Evolutionary conservation across 2,113 vertebrate species (phyloP), one percentile per base, ranked within the genome.

Genomic region (Turdus rufiventris): DNA sequence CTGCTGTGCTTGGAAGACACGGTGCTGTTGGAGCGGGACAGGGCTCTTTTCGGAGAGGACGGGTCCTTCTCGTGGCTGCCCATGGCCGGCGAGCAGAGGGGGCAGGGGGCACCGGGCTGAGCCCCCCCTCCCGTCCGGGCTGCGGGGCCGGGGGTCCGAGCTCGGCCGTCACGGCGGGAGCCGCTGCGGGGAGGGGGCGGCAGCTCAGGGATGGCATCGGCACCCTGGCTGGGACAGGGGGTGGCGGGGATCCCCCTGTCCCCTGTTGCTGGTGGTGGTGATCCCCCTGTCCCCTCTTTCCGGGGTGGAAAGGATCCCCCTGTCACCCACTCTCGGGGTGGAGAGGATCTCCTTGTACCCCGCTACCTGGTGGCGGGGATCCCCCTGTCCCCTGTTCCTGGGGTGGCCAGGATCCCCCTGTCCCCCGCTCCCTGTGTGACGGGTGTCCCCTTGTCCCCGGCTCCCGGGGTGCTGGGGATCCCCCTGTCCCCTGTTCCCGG

Each of bases 1-100:
- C 96, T 92, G 96, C 97, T 95, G 84, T 97, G 96, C 73, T 98
- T 98, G 45, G 98, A 98, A 12, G 99, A 98, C 61, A 98, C 98
- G 4, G 97, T 97, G 97, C 98, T 99, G 97, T 89, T 98, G 50
- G 95, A 98, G 68, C 98, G 96, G 0, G 98, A 98, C 76, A 98
- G 98, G 26, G 86, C 97, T 63, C 96, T 98, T 54, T 85, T 97
- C 2, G 97, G 96, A 29, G 18, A 95, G 54, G 62, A 90, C 13
- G 93, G 95, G 12, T 98, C 98, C 94, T 97, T 98, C 47, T 99
- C 98, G 10, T 97, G 81, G 80, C 86, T 93, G 77, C 98, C 98
- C 96, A 98, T 98, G 91, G 95, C 18, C 0, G 93, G 51, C 0
- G 8, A 50, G 78, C 9, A 5, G 38, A 50, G 9, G 9, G 24